These are phyloP conservation scores for Metallyticus violacea DNA, from an alignment of 2,888 invertebrate genomes.

Conservation along the genomic window DNA sequence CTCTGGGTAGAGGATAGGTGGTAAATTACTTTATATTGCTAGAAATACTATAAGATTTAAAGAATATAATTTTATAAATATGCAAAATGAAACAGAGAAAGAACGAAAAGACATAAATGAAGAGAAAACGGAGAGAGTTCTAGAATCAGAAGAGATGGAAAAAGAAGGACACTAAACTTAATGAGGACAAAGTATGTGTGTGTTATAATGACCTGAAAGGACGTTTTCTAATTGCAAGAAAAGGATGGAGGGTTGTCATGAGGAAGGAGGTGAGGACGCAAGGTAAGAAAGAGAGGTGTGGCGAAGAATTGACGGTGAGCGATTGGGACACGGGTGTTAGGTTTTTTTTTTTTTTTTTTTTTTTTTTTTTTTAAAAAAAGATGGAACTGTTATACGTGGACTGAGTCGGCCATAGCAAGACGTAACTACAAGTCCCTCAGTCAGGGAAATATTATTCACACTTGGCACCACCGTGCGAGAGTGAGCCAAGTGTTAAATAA, in stretches of 20 bases:
- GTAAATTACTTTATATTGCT: too few relatives aligned
- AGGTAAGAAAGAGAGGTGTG: not conserved
- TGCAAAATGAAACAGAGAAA: not conserved
- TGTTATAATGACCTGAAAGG: not conserved
- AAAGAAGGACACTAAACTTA: not conserved
- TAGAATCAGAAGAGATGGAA: not conserved
- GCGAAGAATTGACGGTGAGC: not conserved
- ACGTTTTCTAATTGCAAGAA: not conserved
- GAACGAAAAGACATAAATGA: not conserved
- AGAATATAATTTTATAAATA: too few relatives aligned
- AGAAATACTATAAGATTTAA: too few relatives aligned
- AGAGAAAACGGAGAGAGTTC: not conserved
- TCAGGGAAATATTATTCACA: not conserved
- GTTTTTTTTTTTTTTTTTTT: too few relatives aligned
- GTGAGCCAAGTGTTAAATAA: not conserved
- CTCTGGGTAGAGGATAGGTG: too few relatives aligned
- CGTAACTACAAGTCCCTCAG: not conserved
- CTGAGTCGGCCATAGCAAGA: not conserved
- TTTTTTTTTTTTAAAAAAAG: too few relatives aligned
- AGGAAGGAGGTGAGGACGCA: not conserved
- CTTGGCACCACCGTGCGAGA: not conserved
- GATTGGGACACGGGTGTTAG: slow-evolving; percentile 11
- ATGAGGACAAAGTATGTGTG: not conserved
- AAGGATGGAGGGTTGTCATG: not conserved
- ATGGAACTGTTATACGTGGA: not conserved